phyloP scores from a whole-genome alignment of 2,888 invertebrate species.

The Caenorhabditis angaria region DNA sequence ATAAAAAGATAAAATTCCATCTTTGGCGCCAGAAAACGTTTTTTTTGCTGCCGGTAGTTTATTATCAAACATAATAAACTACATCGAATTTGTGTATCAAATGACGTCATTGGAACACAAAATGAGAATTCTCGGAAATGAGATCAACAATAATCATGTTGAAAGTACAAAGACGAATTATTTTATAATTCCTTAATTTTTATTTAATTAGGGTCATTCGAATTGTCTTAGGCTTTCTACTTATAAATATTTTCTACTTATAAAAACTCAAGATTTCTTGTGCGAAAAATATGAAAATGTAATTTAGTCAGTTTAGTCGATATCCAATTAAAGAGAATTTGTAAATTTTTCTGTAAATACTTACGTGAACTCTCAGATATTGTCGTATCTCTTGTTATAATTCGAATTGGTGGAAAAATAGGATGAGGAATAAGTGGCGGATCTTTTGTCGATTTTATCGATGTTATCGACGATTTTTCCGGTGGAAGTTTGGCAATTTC shows the following conservation, averaged over 20 bases:
- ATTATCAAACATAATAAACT: neutral
- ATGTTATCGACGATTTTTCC: neutral
- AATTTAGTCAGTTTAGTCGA: too few relatives aligned
- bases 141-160: neutral
- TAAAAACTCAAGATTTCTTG: too few relatives aligned
- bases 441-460: neutral
- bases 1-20: neutral
- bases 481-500: neutral
- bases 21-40: neutral
- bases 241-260: too few relatives aligned
- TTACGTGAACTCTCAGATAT: neutral
- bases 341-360: too few relatives aligned
- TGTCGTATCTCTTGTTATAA: neutral
- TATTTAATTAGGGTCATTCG: too few relatives aligned
- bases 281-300: too few relatives aligned
- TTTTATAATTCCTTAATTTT: too few relatives aligned
- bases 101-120: neutral
- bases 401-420: neutral
- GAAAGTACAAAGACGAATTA: too few relatives aligned
- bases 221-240: too few relatives aligned
- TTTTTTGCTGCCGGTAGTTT: neutral
- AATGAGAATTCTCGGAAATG: neutral
- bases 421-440: neutral
- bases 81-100: neutral
- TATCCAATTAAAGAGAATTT: too few relatives aligned